Conservation (phyloP, 2,888 invertebrate species). For the Danaus chrysippus region DNA sequence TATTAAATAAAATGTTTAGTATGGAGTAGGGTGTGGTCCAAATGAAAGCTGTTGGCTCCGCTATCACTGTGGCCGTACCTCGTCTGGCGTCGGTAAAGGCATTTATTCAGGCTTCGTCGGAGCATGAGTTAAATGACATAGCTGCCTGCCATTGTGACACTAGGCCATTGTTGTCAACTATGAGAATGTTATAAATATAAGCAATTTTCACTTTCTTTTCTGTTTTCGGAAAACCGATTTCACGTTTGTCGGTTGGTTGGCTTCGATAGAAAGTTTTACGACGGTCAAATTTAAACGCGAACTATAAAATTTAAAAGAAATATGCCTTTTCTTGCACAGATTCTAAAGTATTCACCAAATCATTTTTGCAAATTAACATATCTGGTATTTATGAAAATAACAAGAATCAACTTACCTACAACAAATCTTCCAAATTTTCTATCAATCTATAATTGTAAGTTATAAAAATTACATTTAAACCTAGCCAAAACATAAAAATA, state of each 20-base stretch:
- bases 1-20: background rate
- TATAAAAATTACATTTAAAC: too few relatives aligned
- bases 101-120: conserved; percentile 43
- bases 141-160: conserved; percentile 38
- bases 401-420: too few relatives aligned
- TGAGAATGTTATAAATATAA: conserved; percentile 19
- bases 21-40: background rate
- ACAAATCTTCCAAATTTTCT: too few relatives aligned
- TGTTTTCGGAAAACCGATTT: conserved; percentile 11
- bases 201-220: conserved; percentile 32
- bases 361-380: too few relatives aligned
- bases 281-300: too few relatives aligned
- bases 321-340: too few relatives aligned
- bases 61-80: conserved; percentile 28
- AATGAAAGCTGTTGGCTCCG: conserved; percentile 8
- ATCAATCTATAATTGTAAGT: too few relatives aligned
- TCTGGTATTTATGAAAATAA: too few relatives aligned
- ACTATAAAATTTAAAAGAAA: too few relatives aligned
- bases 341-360: too few relatives aligned
- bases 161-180: conserved; percentile 31
- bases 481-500: too few relatives aligned
- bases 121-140: conserved; percentile 35
- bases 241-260: background rate
- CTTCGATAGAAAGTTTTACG: conserved; percentile 10
- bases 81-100: conserved; percentile 39